Base-by-base conservation (phyloP, 2,888 invertebrate species). In the Meteorus colon region DNA sequence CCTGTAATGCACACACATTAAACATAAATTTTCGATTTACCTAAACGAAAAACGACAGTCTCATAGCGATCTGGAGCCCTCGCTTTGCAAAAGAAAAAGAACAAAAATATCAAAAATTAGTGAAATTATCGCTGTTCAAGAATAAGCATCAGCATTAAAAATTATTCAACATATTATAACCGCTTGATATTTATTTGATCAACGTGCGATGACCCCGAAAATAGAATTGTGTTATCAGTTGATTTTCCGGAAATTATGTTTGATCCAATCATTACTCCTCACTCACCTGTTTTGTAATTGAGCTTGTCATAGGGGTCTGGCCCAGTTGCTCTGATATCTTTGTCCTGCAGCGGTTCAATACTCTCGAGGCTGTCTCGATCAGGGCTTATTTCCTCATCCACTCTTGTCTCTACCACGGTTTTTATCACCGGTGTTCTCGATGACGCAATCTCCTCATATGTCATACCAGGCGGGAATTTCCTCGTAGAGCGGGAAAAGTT, bases 221-320 rank as follows among this genome's bases (percentile, higher is more conserved):
- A 14, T 14, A 29, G n/a, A 62, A 62, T 62, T 29, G 31, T 16
- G 12, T 29, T 16, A 4, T 29, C 4, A 29, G 29, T 62, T 62
- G 0, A 4, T 60, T 62, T 27, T 62, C 16, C 4, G 27, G 29
- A 16, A 2, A 29, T 62, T 16, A 29, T 29, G 3, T 16, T 29
- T 12, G 12, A 62, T 29, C 37, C 24, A 29, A 34, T 65, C 63
- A 4, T 29, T 14, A 45, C n/a, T 65, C 16, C 14, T 10, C 55
- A 73, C 85, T 86, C 79, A 91, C 90, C 90, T 80, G 86, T 85
- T 85, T 87, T 90, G 80, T 89, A 89, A 80, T 89, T 88, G 31
- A 91, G 85, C 82, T 91, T 91, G 55, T 91, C 91, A 74, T 89
- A 91, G 24, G 90, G 90, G 82, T 91, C 91, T 0, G 90, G 90